Conservation (phyloP, 2,888 invertebrate species). For the Drosophila kambysellisi region DNA sequence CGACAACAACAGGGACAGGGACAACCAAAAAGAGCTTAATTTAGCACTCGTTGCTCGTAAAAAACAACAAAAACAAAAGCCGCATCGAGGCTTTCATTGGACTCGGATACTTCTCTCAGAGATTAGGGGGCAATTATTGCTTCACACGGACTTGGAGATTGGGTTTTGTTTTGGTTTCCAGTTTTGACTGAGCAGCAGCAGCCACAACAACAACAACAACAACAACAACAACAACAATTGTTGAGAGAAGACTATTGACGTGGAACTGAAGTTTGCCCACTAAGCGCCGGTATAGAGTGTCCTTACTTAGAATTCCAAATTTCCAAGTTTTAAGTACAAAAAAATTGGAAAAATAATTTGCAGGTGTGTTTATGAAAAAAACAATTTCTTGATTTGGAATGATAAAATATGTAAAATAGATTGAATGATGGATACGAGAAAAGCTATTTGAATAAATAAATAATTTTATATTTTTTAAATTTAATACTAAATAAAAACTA, state of each 20-base stretch:
- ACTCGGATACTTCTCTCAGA: constrained; percentile 20
- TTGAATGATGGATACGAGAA: background rate
- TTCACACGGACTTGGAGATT: constrained; percentile 62
- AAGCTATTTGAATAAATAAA: background rate
- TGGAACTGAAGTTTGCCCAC: constrained; percentile 32
- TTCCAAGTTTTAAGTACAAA: constrained; percentile 4
- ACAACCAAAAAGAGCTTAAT: constrained; percentile 46
- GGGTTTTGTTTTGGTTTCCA: constrained; percentile 63
- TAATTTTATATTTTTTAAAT: background rate
- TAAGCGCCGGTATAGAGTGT: constrained; percentile 78
- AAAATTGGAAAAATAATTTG: background rate
- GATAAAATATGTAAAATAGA: background rate
- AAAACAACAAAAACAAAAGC: constrained; percentile 42
- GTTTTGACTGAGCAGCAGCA: constrained; percentile 59
- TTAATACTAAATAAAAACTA: background rate
- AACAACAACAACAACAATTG: constrained; percentile 6
- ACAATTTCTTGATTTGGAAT: background rate
- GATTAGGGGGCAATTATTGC: constrained; percentile 81
- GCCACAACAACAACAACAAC: constrained; percentile 15
- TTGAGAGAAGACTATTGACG: constrained; percentile 6
- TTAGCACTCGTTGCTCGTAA: constrained; percentile 16
- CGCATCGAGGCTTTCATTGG: constrained; percentile 8
- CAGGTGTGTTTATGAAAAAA: background rate
- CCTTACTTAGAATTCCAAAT: constrained; percentile 61
- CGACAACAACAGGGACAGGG: constrained; percentile 56